Percentiles rank a stretch among this genome's conserved stretches.
phyloP scores from a whole-genome alignment of 1,140 invertebrate genomes.

The Drosophila athabasca region DNA sequence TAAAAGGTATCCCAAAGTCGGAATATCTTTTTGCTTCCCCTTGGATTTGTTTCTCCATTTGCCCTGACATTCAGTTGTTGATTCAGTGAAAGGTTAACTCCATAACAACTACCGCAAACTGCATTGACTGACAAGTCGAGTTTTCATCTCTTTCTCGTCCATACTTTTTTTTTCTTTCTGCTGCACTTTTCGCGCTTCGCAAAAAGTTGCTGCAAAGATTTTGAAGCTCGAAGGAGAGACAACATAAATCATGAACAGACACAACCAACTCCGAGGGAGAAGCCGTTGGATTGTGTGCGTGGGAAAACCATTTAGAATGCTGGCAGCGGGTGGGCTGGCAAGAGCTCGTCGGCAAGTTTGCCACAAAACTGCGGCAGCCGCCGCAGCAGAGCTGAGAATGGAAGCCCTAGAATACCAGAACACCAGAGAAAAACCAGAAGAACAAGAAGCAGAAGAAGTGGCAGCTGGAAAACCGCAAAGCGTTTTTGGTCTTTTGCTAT shows the following conservation, averaged over 20 bases:
- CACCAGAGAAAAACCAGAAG: slow-evolving; percentile 33
- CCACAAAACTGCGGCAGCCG: slow-evolving; percentile 50
- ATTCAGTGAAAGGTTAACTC: slow-evolving; percentile 47
- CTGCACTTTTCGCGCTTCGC: slow-evolving; percentile 32
- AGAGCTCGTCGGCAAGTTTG: slow-evolving; percentile 34
- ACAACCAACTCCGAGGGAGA: slow-evolving; percentile 39
- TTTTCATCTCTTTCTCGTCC: slow-evolving; percentile 47
- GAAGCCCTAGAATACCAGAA: too few species aligned
- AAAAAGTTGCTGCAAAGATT: slow-evolving; percentile 22
- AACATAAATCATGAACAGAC: slow-evolving; percentile 80
- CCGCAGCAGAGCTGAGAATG: slow-evolving; percentile 24
- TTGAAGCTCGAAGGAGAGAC: slow-evolving; percentile 47
- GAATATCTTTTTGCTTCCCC: too few species aligned
- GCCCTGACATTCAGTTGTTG: slow-evolving; percentile 10
- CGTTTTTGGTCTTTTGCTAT: slow-evolving; percentile 61
- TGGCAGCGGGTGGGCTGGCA: slow-evolving; percentile 9
- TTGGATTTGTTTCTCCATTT: too few species aligned
- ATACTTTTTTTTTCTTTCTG: background rate
- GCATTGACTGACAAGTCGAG: slow-evolving; percentile 72
- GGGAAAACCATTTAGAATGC: slow-evolving; percentile 48
- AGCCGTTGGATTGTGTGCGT: slow-evolving; percentile 23
- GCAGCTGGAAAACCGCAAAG: slow-evolving; percentile 58
- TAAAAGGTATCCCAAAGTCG: too few species aligned
- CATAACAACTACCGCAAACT: slow-evolving; percentile 51
- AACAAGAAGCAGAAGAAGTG: slow-evolving; percentile 31